A percentile compares a stretch with the other conserved stretches of the same genome.
Conservation (phyloP, 1,140 invertebrate genomes). For the Drosophila ananassae region DNA sequence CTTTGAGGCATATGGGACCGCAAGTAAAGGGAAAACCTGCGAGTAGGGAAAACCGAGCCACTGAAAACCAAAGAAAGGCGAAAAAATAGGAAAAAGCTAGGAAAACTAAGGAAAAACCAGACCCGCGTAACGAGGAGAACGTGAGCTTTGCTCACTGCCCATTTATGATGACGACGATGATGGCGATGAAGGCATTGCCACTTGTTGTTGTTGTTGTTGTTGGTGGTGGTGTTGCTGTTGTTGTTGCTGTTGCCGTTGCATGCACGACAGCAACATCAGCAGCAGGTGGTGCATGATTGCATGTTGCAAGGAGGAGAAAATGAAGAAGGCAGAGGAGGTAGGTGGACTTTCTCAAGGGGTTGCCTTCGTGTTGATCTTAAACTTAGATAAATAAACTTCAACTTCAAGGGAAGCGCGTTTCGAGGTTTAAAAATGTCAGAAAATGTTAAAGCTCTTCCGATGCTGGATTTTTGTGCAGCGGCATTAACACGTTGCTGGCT, state of each 20-base stretch:
- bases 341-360: constrained; percentile 43
- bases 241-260: constrained; percentile 30
- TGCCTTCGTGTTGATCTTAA: constrained; percentile 76
- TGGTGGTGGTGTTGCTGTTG: constrained; percentile 23
- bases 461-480: constrained; percentile 34
- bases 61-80: constrained; percentile 10
- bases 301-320: constrained; percentile 42
- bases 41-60: constrained; percentile 22
- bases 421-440: constrained; percentile 1
- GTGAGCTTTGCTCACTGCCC: constrained; percentile 64
- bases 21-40: constrained; percentile 25
- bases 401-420: constrained; percentile 23
- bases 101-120: constrained; percentile 26
- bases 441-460: constrained; percentile 45
- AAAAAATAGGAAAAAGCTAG: constrained; percentile 13
- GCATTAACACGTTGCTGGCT: constrained; percentile 67
- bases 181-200: constrained; percentile 58
- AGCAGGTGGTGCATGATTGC: constrained; percentile 77
- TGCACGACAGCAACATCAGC: constrained; percentile 45
- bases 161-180: constrained; percentile 62
- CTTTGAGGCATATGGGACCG: constrained; percentile 67
- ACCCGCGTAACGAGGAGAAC: constrained; percentile 70
- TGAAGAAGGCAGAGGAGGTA: neutral
- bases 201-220: constrained; percentile 57
- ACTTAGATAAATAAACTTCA: constrained; percentile 81